Evolutionary conservation across 2,797 vertebrate species (phyloP).

Genomic region (Clarias pachynema): DNA sequence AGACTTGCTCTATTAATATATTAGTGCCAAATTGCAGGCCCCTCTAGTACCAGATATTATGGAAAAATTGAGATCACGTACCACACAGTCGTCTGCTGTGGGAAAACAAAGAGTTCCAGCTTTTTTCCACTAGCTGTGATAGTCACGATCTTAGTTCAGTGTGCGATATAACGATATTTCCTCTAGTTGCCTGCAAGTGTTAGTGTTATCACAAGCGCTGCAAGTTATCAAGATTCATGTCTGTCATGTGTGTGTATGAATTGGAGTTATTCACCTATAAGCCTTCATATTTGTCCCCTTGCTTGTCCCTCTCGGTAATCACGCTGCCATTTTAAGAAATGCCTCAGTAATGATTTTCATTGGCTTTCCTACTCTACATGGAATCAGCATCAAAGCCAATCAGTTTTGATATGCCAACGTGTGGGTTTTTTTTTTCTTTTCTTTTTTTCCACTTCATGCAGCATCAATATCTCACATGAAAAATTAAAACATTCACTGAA

Average conservation of each 20-base stretch:
- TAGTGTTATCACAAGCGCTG: background rate
- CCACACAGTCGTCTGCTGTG: slow-evolving; percentile 15
- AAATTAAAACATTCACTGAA: background rate
- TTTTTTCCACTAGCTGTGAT: background rate
- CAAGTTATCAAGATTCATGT: background rate
- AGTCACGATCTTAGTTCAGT: background rate
- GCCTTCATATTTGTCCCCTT: background rate
- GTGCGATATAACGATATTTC: background rate
- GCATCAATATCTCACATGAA: background rate
- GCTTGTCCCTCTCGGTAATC: background rate
- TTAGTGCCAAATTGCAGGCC: slow-evolving; percentile 12
- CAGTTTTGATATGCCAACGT: background rate
- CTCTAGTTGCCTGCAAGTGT: background rate
- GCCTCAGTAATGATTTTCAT: background rate
- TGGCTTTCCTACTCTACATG: background rate
- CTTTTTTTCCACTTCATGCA: background rate
- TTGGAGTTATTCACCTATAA: background rate
- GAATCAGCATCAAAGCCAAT: background rate
- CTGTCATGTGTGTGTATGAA: background rate
- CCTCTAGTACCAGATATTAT: background rate
- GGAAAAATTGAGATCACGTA: slow-evolving; percentile 22
- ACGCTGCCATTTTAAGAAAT: background rate
- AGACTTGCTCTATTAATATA: slow-evolving; percentile 24
- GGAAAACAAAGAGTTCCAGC: slow-evolving; percentile 14
- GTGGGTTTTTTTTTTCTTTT: background rate